Percentiles rank a stretch among this genome's conserved stretches.
Evolutionary conservation across 1,140 invertebrate species (phyloP).

Genomic region (Drosophila hydei): DNA sequence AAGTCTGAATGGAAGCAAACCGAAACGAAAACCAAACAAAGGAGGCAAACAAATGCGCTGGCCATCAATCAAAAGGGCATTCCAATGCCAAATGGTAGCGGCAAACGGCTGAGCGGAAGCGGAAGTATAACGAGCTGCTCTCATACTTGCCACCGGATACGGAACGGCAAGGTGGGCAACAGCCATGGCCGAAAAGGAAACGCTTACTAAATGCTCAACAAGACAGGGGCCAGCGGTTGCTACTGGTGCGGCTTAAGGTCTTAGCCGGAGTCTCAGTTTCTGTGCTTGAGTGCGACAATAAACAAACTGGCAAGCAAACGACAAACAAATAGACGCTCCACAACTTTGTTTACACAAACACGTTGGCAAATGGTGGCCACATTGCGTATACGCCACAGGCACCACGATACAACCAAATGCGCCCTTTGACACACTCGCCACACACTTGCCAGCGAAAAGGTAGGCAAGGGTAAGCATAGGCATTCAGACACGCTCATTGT

Average conservation of each 20-base stretch:
- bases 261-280: not conserved
- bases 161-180: slow-evolving; percentile 52
- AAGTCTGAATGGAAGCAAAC: slow-evolving; percentile 20
- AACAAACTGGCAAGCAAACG: slow-evolving; percentile 68
- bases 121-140: slow-evolving; percentile 52
- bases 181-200: slow-evolving; percentile 54
- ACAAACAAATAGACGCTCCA: slow-evolving; percentile 71
- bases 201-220: slow-evolving; percentile 57
- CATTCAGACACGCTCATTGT: slow-evolving; percentile 17
- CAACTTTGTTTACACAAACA: slow-evolving; percentile 79
- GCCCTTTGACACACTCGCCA: slow-evolving; percentile 54
- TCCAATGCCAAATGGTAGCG: slow-evolving; percentile 36
- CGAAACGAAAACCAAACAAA: slow-evolving; percentile 40
- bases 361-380: slow-evolving; percentile 70
- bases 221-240: not conserved
- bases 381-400: slow-evolving; percentile 72
- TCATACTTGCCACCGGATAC: slow-evolving; percentile 38
- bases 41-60: slow-evolving; percentile 55
- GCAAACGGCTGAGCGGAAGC: slow-evolving; percentile 44
- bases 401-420: slow-evolving; percentile 57
- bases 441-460: slow-evolving; percentile 11
- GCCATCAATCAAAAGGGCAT: slow-evolving; percentile 72
- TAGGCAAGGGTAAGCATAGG: slow-evolving; percentile 10
- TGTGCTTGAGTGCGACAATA: slow-evolving; percentile 58
- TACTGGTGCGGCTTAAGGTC: slow-evolving; percentile 1